These are phyloP conservation scores for Xylocampa areola DNA, from an alignment of 2,888 invertebrate genomes.

Conservation along the genomic window DNA sequence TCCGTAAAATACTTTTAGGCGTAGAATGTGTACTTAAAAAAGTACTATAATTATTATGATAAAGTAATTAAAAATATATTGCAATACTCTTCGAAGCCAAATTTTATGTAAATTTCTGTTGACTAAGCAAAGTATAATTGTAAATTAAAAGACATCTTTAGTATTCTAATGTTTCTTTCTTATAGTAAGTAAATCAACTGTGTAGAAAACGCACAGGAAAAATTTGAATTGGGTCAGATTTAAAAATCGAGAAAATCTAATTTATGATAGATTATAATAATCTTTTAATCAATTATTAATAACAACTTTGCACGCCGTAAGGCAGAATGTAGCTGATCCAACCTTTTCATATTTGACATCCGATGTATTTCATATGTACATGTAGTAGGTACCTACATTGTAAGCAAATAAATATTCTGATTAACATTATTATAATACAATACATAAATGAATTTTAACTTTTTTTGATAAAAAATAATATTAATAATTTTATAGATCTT, in stretches of 20 bases:
- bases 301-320: too few relatives aligned
- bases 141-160: slow-evolving; percentile 57
- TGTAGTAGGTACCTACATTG: too few relatives aligned
- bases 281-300: too few relatives aligned
- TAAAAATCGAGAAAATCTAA: slow-evolving; percentile 5
- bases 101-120: slow-evolving; percentile 23
- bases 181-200: slow-evolving; percentile 5
- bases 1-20: slow-evolving; percentile 27
- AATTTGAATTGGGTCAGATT: slow-evolving; percentile 26
- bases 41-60: slow-evolving; percentile 21
- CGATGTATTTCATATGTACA: too few relatives aligned
- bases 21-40: slow-evolving; percentile 46
- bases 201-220: slow-evolving; percentile 14
- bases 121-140: slow-evolving; percentile 26
- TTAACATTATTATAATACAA: too few relatives aligned
- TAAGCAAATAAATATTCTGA: too few relatives aligned
- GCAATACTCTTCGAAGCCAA: slow-evolving; percentile 29
- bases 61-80: slow-evolving; percentile 17
- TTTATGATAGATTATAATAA: too few relatives aligned
- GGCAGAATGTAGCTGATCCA: too few relatives aligned
- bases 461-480: too few relatives aligned
- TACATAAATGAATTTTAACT: too few relatives aligned
- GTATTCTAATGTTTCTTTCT: slow-evolving; percentile 15
- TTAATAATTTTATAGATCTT: too few relatives aligned
- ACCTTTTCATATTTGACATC: too few relatives aligned